A percentile compares a stretch with the other conserved stretches of the same genome.
phyloP scores from a whole-genome alignment of 2,797 vertebrate genomes.

The Schizopygopsis malacanthus region DNA sequence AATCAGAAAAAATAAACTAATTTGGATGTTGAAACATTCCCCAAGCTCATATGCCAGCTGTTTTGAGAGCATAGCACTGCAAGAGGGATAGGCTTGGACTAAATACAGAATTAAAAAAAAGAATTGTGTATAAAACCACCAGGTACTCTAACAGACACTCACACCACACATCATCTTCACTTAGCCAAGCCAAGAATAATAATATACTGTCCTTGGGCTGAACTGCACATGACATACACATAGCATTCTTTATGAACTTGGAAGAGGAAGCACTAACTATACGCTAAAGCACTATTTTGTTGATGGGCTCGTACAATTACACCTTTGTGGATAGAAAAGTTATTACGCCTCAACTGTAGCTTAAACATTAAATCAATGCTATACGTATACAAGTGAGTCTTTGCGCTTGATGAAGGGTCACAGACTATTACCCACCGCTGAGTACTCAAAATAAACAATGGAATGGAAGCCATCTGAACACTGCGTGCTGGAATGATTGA shows the following conservation, averaged over 20 bases:
- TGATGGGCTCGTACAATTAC: not conserved
- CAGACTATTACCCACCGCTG: conserved; percentile 52
- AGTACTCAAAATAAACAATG: conserved; percentile 71
- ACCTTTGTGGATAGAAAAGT: not conserved
- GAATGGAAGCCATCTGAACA: conserved; percentile 68
- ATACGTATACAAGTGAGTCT: conserved; percentile 23
- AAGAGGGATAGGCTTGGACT: not conserved
- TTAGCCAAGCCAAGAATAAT: conserved; percentile 58
- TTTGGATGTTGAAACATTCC: conserved; percentile 39
- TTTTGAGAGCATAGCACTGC: conserved; percentile 42
- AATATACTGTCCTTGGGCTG: conserved; percentile 40
- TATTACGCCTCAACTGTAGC: not conserved
- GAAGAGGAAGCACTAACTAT: not conserved
- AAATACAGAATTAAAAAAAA: not conserved
- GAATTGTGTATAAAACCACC: not conserved
- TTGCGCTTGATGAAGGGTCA: conserved; percentile 43
- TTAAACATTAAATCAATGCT: conserved; percentile 32
- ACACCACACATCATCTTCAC: conserved; percentile 24
- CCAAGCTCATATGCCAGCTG: conserved; percentile 37
- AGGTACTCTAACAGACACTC: not conserved
- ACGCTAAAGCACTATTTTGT: conserved; percentile 3
- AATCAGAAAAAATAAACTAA: conserved; percentile 44
- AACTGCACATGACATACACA: conserved; percentile 13
- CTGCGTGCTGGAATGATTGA: conserved; percentile 68
- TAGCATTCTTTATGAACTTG: not conserved